Percentiles rank a stretch among this genome's conserved stretches.
Evolutionary conservation across 2,888 invertebrate species (phyloP).

Genomic region (Cheilosia pagana): DNA sequence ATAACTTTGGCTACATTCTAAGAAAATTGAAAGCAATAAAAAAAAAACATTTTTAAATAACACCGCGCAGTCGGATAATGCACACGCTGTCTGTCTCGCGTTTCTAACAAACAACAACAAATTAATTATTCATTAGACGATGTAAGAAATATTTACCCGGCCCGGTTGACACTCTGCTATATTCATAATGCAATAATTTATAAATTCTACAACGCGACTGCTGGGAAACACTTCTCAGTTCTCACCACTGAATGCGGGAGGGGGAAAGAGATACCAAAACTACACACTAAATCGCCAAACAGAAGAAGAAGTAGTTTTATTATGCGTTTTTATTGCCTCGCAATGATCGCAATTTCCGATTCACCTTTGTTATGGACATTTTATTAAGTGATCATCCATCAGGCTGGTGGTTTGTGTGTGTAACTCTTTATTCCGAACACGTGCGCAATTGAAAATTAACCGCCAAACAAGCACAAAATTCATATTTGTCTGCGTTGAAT

Average conservation of each 20-base stretch:
- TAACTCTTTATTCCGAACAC: constrained; percentile 41
- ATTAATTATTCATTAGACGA: constrained; percentile 54
- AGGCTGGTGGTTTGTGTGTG: constrained; percentile 28
- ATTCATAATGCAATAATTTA: constrained; percentile 26
- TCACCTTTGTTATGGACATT: constrained; percentile 31
- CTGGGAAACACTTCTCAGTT: background rate
- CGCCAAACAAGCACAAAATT: constrained; percentile 45
- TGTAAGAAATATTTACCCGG: constrained; percentile 36
- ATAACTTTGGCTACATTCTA: background rate
- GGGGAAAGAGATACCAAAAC: too few species aligned
- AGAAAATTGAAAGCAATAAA: constrained; percentile 6
- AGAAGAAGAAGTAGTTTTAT: constrained; percentile 34
- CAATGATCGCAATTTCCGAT: constrained; percentile 54
- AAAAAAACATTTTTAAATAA: constrained; percentile 17
- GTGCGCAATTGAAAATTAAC: constrained; percentile 40
- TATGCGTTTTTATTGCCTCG: constrained; percentile 35
- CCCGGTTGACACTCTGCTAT: constrained; percentile 17
- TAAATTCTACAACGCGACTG: constrained; percentile 8
- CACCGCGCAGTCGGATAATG: constrained; percentile 33
- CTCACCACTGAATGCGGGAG: background rate
- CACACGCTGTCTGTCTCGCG: constrained; percentile 43
- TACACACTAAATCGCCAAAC: constrained; percentile 26
- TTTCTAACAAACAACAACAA: constrained; percentile 53
- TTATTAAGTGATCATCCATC: constrained; percentile 11
- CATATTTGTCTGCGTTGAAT: constrained; percentile 39